Base-by-base conservation (phyloP, 2,888 invertebrate species). In the Tachina fera region DNA sequence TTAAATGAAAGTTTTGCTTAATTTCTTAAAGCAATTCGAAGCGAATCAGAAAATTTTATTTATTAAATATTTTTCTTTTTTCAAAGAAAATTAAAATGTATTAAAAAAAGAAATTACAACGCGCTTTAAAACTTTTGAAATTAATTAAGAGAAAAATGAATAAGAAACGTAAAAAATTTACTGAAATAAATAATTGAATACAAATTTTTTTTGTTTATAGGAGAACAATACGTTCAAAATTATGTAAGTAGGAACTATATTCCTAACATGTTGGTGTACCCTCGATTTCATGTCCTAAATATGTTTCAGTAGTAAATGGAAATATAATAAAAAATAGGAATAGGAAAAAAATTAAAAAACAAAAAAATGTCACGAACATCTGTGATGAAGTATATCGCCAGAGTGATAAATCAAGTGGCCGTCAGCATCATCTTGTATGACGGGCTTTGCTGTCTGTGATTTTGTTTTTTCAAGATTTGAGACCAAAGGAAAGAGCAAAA, bases 371-470 rank as follows among this genome's bases (percentile, higher is more conserved):
- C 96, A 97, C 97, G 97, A 97, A 97, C 99, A 99, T 98, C 98
- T 96, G 95, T 97, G 97, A 96, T 98, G 97, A 94, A 99, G 97
- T 95, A 98, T 95, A 95, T 99, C 99, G 95, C 99, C 99, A 94
- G 96, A 96, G 95, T 97, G 97, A 97, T 99, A 99, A 94, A 99
- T 97, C 95, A 99, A 98, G 95, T 99, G 99, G 94, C 99, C 99
- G 94, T 99, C 99, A 95, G 97, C 97, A 95, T 99, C 99, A 95
- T 99, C 98, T 96, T 98, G 97, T 94, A 99, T 96, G 94, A 97
- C 97, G 94, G 98, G 97, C 91, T 93, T 92, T 91, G 92, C 92
- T 91, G 92, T 92, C 92, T 93, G 91, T 91, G 87, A 87, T 84
- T 71, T 86, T 82, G n/a, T 72, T 61, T 82, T 65, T 61, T 72